phyloP scores from a whole-genome alignment of 1,140 invertebrate genomes.

The Scylla paramamosain region DNA sequence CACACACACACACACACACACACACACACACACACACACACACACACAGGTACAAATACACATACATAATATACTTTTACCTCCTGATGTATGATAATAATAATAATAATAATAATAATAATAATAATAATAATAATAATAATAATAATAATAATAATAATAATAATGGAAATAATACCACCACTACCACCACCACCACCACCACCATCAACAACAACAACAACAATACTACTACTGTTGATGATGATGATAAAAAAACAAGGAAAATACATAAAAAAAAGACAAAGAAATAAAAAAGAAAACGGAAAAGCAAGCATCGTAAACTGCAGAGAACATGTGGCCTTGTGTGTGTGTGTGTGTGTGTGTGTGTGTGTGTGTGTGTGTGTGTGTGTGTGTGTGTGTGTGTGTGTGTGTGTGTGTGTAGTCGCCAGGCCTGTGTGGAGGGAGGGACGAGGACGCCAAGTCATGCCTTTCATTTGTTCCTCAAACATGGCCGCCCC shows the following conservation, averaged over 20 bases:
- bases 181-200: too few relatives aligned
- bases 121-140: not conserved
- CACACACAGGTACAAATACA: too few relatives aligned
- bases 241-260: too few relatives aligned
- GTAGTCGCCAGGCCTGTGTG: not conserved
- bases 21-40: too few relatives aligned
- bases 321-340: not conserved
- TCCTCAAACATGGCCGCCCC: too few relatives aligned
- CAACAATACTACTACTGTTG: not conserved
- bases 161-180: not conserved
- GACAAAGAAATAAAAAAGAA: too few relatives aligned
- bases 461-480: too few relatives aligned
- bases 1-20: too few relatives aligned
- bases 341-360: too few relatives aligned
- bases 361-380: not conserved
- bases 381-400: conserved; percentile 40
- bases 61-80: not conserved
- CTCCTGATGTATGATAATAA: not conserved
- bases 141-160: not conserved
- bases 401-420: conserved; percentile 43
- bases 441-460: too few relatives aligned
- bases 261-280: too few relatives aligned
- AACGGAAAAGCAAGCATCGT: too few relatives aligned
- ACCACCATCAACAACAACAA: not conserved
- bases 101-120: not conserved